Conservation (phyloP, 2,888 invertebrate species). For the Drosophila limbata region DNA sequence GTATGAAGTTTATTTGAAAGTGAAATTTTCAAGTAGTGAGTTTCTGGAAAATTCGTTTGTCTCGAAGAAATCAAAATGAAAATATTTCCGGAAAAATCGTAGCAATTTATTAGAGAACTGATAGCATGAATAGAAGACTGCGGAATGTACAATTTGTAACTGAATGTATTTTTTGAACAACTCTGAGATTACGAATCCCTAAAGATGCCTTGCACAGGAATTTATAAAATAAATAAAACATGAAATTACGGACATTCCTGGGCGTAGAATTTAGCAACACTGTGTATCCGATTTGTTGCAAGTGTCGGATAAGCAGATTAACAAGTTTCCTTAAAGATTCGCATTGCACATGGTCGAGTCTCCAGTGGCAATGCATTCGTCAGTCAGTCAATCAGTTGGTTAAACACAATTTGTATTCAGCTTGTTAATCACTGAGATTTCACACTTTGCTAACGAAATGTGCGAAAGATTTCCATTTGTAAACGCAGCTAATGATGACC, state of each 20-base stretch:
- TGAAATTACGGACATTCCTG: not conserved
- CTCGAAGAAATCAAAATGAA: too few species aligned
- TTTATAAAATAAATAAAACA: not conserved
- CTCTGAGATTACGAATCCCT: not conserved
- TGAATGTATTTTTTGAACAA: too few species aligned
- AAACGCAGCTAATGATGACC: constrained; percentile 28
- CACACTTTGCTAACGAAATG: constrained; percentile 4
- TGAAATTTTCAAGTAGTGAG: not conserved
- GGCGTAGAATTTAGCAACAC: not conserved
- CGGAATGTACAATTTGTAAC: too few species aligned
- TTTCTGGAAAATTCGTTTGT: not conserved
- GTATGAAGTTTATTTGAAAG: not conserved
- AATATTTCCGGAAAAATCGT: too few species aligned
- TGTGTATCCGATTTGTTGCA: too few species aligned
- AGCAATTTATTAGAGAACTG: too few species aligned
- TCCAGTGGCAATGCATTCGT: not conserved
- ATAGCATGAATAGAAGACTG: not conserved
- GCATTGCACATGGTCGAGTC: constrained; percentile 1
- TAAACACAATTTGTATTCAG: constrained; percentile 8
- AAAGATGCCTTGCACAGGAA: not conserved
- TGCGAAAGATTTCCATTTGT: constrained; percentile 19
- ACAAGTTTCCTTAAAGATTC: constrained; percentile 15
- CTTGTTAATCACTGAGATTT: not conserved
- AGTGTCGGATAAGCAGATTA: not conserved
- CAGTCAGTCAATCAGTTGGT: not conserved